Base-by-base conservation (phyloP, 1,140 invertebrate genomes). In the Tetranychus cinnabarinus region DNA sequence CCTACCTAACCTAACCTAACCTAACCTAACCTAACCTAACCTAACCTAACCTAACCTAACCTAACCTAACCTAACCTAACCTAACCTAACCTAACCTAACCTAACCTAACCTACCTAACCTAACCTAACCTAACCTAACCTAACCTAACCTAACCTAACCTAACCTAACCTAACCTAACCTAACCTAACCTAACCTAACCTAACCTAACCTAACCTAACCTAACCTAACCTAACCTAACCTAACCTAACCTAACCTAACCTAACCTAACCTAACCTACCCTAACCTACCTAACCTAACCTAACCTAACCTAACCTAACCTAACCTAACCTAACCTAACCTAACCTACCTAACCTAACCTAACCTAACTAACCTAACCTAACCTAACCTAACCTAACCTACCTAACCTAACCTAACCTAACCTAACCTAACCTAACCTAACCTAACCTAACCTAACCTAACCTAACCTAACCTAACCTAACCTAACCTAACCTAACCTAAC, bases 1-100 rank as follows among this genome's bases (percentile, higher is more conserved):
- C n/a, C n/a, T n/a, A n/a, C n/a, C n/a, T n/a, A 50, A 65, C 65
- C 57, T 63, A 62, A 65, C 61, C 63, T 63, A 54, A 65, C 65
- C 63, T 63, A 60, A 64, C 46, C 63, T 39, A 42, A 46, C 63
- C 58, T 65, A 61, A 61, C 63, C 57, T 62, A 59, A 66, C 64
- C 64, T 62, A 65, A 65, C 63, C 59, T 60, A 63, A 64, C 64
- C 63, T 65, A 64, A 68, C 62, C 69, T 66, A 65, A 69, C 69
- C 68, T 68, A 65, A 71, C 67, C 67, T 62, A 61, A 70, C 67
- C 66, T 67, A 63, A 68, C 69, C 67, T 67, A 62, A 68, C 69
- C 68, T 68, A 67, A 67, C 67, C 67, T 67, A 66, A 69, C 71
- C 66, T 70, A 66, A 69, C 68, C 69, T 65, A 62, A 68, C 68